phyloP scores from a whole-genome alignment of 2,888 invertebrate genomes.

The Eupithecia tripunctaria region DNA sequence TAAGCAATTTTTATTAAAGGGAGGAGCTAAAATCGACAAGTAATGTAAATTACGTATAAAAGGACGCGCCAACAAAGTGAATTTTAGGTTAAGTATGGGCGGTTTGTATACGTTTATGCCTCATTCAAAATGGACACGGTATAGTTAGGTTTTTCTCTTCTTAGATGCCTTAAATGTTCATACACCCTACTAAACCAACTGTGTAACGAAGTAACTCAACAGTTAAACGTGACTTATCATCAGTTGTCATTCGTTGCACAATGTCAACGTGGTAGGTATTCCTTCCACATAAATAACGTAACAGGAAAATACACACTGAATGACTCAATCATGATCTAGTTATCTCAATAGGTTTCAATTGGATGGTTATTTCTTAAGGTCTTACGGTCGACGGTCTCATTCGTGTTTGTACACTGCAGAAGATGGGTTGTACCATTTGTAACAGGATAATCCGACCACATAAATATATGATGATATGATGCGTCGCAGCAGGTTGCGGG shows the following conservation, averaged over 20 bases:
- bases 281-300: background rate
- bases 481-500: too few relatives aligned
- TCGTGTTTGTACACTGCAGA: background rate
- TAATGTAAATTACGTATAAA: too few relatives aligned
- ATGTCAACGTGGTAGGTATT: background rate
- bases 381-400: background rate
- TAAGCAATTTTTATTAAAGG: too few relatives aligned
- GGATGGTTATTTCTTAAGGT: constrained; percentile 30
- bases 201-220: background rate
- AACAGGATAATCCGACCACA: background rate
- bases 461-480: too few relatives aligned
- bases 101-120: too few relatives aligned
- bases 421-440: background rate
- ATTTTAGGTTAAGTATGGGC: too few relatives aligned
- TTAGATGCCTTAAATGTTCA: background rate
- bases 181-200: background rate
- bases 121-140: too few relatives aligned
- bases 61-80: too few relatives aligned
- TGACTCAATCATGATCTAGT: constrained; percentile 20
- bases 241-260: background rate
- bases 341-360: constrained; percentile 40
- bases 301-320: background rate
- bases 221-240: constrained; percentile 6
- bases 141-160: too few relatives aligned
- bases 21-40: too few relatives aligned